Evolutionary conservation across 2,888 invertebrate genomes (phyloP), one percentile per base, ranked within the genome.

Genomic region (Blastobasis lacticolella): DNA sequence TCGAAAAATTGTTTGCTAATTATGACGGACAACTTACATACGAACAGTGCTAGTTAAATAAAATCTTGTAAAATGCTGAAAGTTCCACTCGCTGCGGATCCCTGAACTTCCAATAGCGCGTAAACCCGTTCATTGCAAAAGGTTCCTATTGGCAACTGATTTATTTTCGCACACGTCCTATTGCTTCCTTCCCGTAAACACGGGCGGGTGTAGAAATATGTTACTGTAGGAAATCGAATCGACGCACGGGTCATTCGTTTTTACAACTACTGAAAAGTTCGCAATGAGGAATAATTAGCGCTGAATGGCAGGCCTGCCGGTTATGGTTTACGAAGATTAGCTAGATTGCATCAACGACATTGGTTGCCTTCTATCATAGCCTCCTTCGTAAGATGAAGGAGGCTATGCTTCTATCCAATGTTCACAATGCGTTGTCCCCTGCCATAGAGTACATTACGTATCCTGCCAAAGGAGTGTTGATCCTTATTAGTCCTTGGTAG

Each of bases 111-210:
- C 46, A 51, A 49, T 45, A 46, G 10, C 49, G 50, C 50, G 49
- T 54, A 49, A 53, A 51, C 36, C 48, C 48, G 23, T 48, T 45
- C 50, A 38, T 40, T 46, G 49, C 52, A 38, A 52, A 54, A 53
- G 52, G 55, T 50, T 55, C 52, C 66, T 60, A 66, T 68, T 66
- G 66, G 61, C 59, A 57, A 58, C 62, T 68, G 69, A 71, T 71
- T 71, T 71, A 71, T 69, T 60, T 51, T 63, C 57, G 52, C 56
- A 53, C 57, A 54, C 57, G 54, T 58, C 62, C 63, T 67, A 67
- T 66, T 65, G 69, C 64, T 61, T 59, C 58, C 66, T 60, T 23
- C 23, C 23, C 23, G 66, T 67, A 71, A 70, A 69, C 66, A 63
- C 52, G 49, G 10, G 36, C 37, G 36, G 47, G 38, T 36, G 41